Conservation (phyloP, 2,797 vertebrate genomes). For the Ceyx erithaca region DNA sequence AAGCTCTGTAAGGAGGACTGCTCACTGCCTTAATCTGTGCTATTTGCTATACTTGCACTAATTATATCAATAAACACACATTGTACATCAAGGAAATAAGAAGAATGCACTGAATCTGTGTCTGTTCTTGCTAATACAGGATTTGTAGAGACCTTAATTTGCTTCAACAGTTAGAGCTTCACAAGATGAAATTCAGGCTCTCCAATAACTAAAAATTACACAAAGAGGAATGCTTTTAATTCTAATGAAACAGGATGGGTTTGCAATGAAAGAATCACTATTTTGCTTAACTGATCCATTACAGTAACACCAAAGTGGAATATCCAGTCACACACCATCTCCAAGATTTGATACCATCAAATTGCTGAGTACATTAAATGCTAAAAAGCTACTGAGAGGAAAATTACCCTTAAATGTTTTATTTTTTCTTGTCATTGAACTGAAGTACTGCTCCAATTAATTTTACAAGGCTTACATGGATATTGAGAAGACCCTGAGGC, state of each 20-base stretch:
- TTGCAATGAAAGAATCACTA: background rate
- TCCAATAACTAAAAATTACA: background rate
- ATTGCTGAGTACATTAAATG: background rate
- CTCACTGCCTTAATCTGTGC: background rate
- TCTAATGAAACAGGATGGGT: background rate
- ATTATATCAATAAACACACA: background rate
- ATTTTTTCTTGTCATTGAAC: background rate
- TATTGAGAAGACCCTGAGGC: background rate
- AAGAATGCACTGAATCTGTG: background rate
- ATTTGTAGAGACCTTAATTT: background rate
- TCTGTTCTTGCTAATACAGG: background rate
- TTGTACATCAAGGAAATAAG: background rate
- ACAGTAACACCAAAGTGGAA: background rate
- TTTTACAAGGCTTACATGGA: background rate
- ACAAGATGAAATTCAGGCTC: background rate
- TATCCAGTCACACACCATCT: background rate
- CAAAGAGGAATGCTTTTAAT: background rate
- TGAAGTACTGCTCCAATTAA: background rate
- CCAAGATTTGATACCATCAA: background rate
- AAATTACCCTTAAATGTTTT: background rate
- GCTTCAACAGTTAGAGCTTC: background rate
- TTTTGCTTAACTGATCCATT: background rate
- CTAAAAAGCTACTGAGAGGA: background rate
- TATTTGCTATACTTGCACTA: background rate
- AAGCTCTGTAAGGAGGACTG: background rate